These are phyloP conservation scores for Chrysotoxum bicinctum DNA, from an alignment of 2,888 invertebrate genomes.

Conservation along the genomic window DNA sequence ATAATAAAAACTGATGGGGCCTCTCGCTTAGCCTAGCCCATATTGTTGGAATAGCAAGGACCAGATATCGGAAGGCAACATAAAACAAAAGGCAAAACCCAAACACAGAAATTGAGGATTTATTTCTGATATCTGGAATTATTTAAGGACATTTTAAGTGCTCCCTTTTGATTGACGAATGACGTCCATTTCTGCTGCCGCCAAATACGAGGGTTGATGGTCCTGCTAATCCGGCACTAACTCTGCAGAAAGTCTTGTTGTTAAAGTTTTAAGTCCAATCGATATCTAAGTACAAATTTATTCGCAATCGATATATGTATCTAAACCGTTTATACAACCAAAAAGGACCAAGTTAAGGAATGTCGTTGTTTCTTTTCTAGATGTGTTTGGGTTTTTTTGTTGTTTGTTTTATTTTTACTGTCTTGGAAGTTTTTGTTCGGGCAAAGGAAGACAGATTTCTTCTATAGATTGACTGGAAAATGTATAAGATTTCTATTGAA, in stretches of 20 bases:
- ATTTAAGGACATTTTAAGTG: conserved; percentile 70
- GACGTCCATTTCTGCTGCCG: conserved; percentile 23
- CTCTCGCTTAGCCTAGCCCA: neutral
- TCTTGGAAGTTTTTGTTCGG: conserved; percentile 21
- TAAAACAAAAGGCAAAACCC: conserved; percentile 13
- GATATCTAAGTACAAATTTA: conserved; percentile 66
- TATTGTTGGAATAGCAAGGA: neutral
- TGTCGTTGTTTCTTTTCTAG: conserved; percentile 29
- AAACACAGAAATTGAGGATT: conserved; percentile 47
- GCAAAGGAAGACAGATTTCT: conserved; percentile 51
- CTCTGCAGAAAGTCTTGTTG: conserved; percentile 28
- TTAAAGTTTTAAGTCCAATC: conserved; percentile 62
- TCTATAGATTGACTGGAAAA: conserved; percentile 52
- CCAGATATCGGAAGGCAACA: neutral
- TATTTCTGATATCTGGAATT: conserved; percentile 66
- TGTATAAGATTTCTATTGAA: conserved; percentile 62
- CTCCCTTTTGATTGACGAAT: conserved; percentile 64
- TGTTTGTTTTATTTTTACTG: neutral
- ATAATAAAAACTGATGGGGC: conserved; percentile 32
- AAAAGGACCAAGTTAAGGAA: conserved; percentile 26
- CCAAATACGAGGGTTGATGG: conserved; percentile 1
- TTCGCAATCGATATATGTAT: conserved; percentile 60
- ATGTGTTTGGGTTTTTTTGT: conserved; percentile 4
- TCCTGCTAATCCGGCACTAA: conserved; percentile 34
- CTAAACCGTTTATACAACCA: neutral